phyloP scores from a whole-genome alignment of 2,888 invertebrate species.

The Eristalinus aeneus region DNA sequence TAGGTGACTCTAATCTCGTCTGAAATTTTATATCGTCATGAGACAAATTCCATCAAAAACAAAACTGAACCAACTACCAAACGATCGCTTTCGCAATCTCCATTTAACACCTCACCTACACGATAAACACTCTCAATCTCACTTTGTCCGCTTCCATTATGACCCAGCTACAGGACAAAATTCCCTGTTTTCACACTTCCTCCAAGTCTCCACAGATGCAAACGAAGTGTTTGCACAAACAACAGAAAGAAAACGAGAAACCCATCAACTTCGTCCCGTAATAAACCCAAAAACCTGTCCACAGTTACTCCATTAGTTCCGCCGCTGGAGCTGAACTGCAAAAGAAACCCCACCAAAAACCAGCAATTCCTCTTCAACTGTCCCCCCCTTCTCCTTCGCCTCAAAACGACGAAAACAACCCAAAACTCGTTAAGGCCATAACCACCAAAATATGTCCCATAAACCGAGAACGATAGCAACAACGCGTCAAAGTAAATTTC shows the following conservation, averaged over 20 bases:
- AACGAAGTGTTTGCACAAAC: neutral
- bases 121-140: neutral
- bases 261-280: neutral
- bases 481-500: conserved; percentile 7
- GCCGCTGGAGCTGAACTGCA: neutral
- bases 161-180: neutral
- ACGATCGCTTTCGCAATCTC: neutral
- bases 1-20: too few relatives aligned
- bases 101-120: neutral
- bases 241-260: neutral
- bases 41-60: neutral
- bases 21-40: neutral
- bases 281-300: conserved; percentile 31
- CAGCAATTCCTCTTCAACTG: neutral
- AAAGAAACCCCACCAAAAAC: neutral
- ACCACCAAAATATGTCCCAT: conserved; percentile 50
- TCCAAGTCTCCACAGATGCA: neutral
- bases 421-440: conserved; percentile 56
- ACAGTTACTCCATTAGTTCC: conserved; percentile 28
- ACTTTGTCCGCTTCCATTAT: neutral
- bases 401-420: conserved; percentile 7
- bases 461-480: conserved; percentile 1
- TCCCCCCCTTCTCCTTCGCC: too few relatives aligned
- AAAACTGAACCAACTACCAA: neutral
- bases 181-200: neutral